Base-by-base conservation (phyloP, 1,140 invertebrate genomes). In the Pseudomyrmex sp. region DNA sequence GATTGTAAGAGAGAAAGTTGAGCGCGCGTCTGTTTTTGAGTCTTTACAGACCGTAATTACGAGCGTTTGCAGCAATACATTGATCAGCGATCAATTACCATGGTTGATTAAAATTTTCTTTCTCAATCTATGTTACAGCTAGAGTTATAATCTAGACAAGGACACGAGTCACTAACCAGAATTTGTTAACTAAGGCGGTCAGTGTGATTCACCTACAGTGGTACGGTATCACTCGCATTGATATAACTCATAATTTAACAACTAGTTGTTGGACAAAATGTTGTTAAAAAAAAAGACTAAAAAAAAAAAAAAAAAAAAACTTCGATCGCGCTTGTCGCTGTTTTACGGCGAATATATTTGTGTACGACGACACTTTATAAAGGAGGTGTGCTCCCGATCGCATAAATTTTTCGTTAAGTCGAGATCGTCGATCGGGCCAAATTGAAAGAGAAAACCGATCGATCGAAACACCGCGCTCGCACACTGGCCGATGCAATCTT, bases 81-180 rank as follows among this genome's bases (percentile, higher is more conserved):
- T 20, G 10, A 44, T 52, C 18, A 82, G n/a, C 23, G 20, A 82
- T 26, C 44, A 44, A 73, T 15, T 5, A 35, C 35, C 23, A 82
- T 82, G 13, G 52, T 69, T 79, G 48, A 79, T 70, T 35, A 12
- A 79, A 79, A 70, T 35, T 46, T 70, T 72, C 66, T 80, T 82
- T 82, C 70, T 82, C 58, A 65, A 75, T 82, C 79, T 75, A 80
- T 59, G 54, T 80, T 80, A 50, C 54, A 80, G 52, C 15, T 72
- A 72, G 66, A 80, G 52, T 79, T 80, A 80, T 59, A 80, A 72
- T 80, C 76, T 72, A 80, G 54, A 80, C 66, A 80, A 80, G 54
- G 66, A 50, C 44, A 80, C 76, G 66, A 72, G 20, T 72, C 44
- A 59, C 66, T 80, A 70, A 79, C 44, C 54, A 70, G 76, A 70